These are phyloP conservation scores for Lepisosteus osseus DNA, from an alignment of 2,113 vertebrate species.

Conservation along the genomic window DNA sequence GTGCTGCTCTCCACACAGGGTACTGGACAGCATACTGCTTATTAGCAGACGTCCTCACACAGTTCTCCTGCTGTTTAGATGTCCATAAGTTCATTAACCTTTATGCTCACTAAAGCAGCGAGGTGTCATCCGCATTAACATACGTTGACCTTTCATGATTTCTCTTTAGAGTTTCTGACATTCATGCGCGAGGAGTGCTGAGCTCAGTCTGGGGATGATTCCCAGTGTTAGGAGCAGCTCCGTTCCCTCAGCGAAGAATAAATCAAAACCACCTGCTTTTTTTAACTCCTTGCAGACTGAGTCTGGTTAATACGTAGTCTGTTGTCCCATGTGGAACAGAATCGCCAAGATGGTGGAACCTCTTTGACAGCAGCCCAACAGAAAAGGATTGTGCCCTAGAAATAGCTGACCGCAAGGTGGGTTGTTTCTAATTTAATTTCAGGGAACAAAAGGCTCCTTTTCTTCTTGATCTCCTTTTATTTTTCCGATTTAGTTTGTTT, in stretches of 20 bases:
- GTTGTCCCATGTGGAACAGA: too few relatives aligned
- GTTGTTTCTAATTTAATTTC: too few relatives aligned
- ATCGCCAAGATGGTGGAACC: too few relatives aligned
- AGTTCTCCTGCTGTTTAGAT: constrained; percentile 27
- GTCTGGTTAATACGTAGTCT: too few relatives aligned
- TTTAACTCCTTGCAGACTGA: too few relatives aligned
- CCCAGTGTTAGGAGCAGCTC: constrained; percentile 15
- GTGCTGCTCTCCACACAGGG: background rate
- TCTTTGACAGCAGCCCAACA: too few relatives aligned
- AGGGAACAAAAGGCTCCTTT: too few relatives aligned
- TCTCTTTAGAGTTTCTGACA: constrained; percentile 60
- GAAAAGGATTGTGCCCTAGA: too few relatives aligned
- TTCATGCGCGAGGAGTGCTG: constrained; percentile 51
- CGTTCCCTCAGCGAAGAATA: background rate
- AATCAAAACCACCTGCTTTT: too few relatives aligned
- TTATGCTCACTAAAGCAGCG: constrained; percentile 30
- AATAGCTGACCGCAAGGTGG: too few relatives aligned
- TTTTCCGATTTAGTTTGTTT: too few relatives aligned
- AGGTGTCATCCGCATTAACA: constrained; percentile 59
- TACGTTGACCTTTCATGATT: constrained; percentile 62
- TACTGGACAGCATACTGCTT: constrained; percentile 6
- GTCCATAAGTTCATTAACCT: constrained; percentile 11
- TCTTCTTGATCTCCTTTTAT: too few relatives aligned
- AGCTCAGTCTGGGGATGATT: constrained; percentile 15
- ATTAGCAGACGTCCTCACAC: background rate